A percentile compares a stretch with the other conserved stretches of the same genome.
Conservation (phyloP, 2,888 invertebrate genomes). For the Fragum sueziense region DNA sequence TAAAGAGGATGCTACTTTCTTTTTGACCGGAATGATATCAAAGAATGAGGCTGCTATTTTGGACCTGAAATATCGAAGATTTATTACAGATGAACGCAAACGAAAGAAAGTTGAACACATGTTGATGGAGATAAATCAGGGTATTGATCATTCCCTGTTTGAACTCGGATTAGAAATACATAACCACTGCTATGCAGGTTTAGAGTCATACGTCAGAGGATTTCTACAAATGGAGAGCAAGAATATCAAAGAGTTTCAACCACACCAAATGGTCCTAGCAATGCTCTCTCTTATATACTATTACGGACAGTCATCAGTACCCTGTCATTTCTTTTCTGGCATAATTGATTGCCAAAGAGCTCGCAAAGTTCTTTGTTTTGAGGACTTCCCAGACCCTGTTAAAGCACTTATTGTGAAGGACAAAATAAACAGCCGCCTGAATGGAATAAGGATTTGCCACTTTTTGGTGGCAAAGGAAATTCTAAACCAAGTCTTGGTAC, state of each 20-base stretch:
- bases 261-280: slow-evolving; percentile 41
- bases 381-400: slow-evolving; percentile 54
- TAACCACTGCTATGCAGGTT: slow-evolving; percentile 50
- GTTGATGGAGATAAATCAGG: slow-evolving; percentile 23
- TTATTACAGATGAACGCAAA: background rate
- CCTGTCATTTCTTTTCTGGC: slow-evolving; percentile 51
- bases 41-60: slow-evolving; percentile 31
- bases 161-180: slow-evolving; percentile 63
- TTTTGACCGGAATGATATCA: slow-evolving; percentile 22
- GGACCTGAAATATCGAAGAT: background rate
- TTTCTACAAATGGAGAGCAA: slow-evolving; percentile 33
- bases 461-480: slow-evolving; percentile 61
- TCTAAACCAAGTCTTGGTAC: slow-evolving; percentile 55
- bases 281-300: slow-evolving; percentile 51
- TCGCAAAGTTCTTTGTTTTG: slow-evolving; percentile 20
- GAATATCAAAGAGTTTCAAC: background rate
- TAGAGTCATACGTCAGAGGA: slow-evolving; percentile 53
- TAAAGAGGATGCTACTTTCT: background rate
- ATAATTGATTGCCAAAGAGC: slow-evolving; percentile 12
- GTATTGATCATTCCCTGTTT: slow-evolving; percentile 33
- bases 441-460: slow-evolving; percentile 58
- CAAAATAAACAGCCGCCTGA: slow-evolving; percentile 30
- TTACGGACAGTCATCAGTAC: slow-evolving; percentile 56
- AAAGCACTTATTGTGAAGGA: slow-evolving; percentile 50
- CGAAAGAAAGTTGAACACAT: slow-evolving; percentile 6